phyloP scores from a whole-genome alignment of 2,797 vertebrate genomes.

The Myotis myotis region DNA sequence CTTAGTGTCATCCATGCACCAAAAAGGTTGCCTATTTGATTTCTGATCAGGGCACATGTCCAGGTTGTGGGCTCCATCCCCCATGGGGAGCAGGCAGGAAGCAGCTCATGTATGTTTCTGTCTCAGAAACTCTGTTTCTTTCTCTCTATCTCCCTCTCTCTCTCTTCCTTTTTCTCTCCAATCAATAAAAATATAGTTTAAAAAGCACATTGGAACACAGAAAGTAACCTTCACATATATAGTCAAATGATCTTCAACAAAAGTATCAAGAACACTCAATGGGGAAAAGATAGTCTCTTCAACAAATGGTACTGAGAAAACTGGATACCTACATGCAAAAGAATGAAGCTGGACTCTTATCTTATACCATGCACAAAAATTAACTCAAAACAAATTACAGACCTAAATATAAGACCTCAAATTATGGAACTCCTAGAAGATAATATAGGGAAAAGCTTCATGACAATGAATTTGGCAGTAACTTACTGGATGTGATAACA shows the following conservation, averaged over 20 bases:
- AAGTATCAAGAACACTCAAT: background rate
- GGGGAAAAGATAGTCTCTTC: background rate
- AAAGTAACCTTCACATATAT: background rate
- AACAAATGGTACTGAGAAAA: background rate
- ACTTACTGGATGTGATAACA: background rate
- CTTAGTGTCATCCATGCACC: background rate
- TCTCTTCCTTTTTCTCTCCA: background rate
- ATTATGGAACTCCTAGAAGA: background rate
- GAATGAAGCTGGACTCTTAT: background rate
- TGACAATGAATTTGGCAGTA: background rate
- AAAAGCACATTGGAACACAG: background rate
- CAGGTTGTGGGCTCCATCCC: background rate
- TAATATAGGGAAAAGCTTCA: background rate
- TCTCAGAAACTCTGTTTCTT: background rate
- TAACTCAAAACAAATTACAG: background rate
- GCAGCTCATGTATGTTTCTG: background rate
- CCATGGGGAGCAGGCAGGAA: background rate
- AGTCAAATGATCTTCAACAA: background rate
- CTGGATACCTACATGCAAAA: background rate
- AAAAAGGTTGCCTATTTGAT: background rate
- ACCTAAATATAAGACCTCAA: background rate
- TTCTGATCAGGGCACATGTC: background rate
- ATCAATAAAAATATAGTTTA: background rate
- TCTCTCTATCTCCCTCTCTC: background rate
- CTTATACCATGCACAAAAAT: background rate